Evolutionary conservation across 1,140 invertebrate species (phyloP).

Genomic region (Lucilia sericata): DNA sequence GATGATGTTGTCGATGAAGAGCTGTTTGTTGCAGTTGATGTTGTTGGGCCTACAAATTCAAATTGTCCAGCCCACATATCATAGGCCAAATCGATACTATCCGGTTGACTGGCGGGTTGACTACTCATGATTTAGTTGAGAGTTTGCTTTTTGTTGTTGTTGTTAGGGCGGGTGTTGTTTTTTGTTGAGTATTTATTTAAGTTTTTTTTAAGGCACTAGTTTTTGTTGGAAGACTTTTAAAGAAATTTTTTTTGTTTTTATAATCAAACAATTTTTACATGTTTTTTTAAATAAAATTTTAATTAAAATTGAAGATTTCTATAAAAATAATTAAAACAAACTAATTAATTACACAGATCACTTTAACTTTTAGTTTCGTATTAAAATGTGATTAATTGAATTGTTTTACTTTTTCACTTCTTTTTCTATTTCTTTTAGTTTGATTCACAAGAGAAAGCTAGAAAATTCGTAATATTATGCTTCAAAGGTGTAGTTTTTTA

Average conservation of each 20-base stretch:
- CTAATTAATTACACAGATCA: too few species aligned
- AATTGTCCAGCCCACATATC: slow-evolving; percentile 90
- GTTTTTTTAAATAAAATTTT: neutral
- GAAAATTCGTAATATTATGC: too few species aligned
- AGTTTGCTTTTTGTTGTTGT: neutral
- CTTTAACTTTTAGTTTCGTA: too few species aligned
- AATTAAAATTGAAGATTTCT: neutral
- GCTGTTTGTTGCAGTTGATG: slow-evolving; percentile 23
- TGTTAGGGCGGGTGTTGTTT: slow-evolving; percentile 5
- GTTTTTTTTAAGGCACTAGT: neutral
- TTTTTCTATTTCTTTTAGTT: too few species aligned
- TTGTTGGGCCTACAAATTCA: slow-evolving; percentile 76
- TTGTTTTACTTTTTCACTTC: too few species aligned
- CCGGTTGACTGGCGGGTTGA: slow-evolving; percentile 66
- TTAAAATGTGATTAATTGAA: too few species aligned
- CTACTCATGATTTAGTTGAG: slow-evolving; percentile 64
- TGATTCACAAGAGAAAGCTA: too few species aligned
- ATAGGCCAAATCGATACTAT: slow-evolving; percentile 78
- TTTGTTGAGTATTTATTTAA: slow-evolving; percentile 41
- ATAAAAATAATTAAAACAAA: neutral
- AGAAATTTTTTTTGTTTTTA: slow-evolving; percentile 39
- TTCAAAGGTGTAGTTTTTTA: too few species aligned
- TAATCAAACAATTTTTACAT: neutral
- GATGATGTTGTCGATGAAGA: slow-evolving; percentile 50
- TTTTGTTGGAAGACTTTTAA: neutral